Conservation (phyloP, 2,888 invertebrate species). For the Hipparchia sbordonii region DNA sequence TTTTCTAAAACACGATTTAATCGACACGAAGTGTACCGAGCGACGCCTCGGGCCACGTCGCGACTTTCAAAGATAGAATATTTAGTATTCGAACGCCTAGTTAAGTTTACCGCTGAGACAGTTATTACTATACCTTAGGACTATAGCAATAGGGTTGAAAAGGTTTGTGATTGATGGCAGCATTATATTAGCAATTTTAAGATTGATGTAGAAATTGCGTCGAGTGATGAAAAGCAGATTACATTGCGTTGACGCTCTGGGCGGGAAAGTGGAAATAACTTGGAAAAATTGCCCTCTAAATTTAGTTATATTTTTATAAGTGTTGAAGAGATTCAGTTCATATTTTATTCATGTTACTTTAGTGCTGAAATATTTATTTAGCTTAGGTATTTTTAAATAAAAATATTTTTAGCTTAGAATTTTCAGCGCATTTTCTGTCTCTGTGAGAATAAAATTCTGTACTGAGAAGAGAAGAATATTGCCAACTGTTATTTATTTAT, state of each 20-base stretch:
- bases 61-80: conserved; percentile 68
- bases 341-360: not conserved
- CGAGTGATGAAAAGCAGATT: conserved; percentile 70
- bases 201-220: conserved; percentile 67
- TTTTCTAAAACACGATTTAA: conserved; percentile 61
- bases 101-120: conserved; percentile 22
- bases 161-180: conserved; percentile 32
- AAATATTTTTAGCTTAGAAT: no score
- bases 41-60: conserved; percentile 62
- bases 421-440: no score
- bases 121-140: conserved; percentile 5
- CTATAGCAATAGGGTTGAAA: conserved; percentile 42
- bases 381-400: no score
- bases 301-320: conserved; percentile 19
- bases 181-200: conserved; percentile 47
- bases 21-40: conserved; percentile 57
- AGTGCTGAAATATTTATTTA: not conserved
- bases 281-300: conserved; percentile 42
- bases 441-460: no score
- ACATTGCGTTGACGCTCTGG: conserved; percentile 65
- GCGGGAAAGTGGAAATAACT: conserved; percentile 63
- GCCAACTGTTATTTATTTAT: no score
- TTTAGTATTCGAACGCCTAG: conserved; percentile 48
- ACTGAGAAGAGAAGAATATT: no score
- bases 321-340: not conserved